Evolutionary conservation across 2,797 vertebrate species (phyloP), one percentile per base, ranked within the genome.

Genomic region (Scolopax rusticola): DNA sequence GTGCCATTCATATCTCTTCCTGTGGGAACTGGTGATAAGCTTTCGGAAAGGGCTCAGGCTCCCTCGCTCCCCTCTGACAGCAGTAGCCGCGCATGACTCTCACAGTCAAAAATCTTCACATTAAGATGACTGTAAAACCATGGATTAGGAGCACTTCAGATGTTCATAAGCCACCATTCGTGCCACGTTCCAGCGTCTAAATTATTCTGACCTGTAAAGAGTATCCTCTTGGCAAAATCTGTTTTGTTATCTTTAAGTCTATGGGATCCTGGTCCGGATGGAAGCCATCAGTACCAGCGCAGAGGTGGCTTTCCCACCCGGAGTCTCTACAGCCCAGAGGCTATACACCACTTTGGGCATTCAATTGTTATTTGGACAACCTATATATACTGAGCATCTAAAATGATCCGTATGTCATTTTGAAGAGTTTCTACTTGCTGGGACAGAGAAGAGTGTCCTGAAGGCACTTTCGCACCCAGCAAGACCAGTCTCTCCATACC

Each of bases 1-100:
- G 4, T 95, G 87, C 80, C 77, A 51, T 73, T 95, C 85, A 67
- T 16, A 38, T 67, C 87, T 84, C 90, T 48, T 86, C 84, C 89
- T 81, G 18, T 69, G 92, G 91, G 89, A 96, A 64, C 73, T 91
- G 32, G 6, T 1, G 78, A 87, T 83, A 71, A 80, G 92, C 92
- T 92, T 65, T 68, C 56, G 76, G 68, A 23, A 87, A 93, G 1
- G 13, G 78, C 81, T 96, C 81, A 81, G 79, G 33, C 32, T 28
- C 68, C 16, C 60, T 76, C 63, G 1, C 43, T 85, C 71, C 84
- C 33, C 57, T 90, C 71, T 13, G 15, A 60, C 18, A n/a, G 70
- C 86, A 53, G 77, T 0, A 70, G 59, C 86, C 1, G 1, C 8
- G 8, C 28, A 56, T 2, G 6, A 5, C 64, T 87, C 70, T 45